Percentiles rank a stretch among this genome's conserved stretches.
phyloP scores from a whole-genome alignment of 2,113 vertebrate genomes.

The Neodontobutis hainanensis region DNA sequence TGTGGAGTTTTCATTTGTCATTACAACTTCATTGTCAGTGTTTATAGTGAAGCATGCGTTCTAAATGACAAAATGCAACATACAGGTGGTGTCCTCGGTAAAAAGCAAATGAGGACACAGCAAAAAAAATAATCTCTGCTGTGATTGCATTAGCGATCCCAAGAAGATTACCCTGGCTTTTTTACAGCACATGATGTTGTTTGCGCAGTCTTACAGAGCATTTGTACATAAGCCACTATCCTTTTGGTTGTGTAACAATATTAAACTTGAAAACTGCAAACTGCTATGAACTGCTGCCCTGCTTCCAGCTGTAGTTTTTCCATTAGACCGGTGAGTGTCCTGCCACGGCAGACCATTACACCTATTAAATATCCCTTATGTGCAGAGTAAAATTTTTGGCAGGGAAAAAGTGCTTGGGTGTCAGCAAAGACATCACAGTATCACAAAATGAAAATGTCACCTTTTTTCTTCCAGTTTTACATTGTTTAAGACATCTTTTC shows the following conservation, averaged over 20 bases:
- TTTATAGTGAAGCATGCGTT: no score
- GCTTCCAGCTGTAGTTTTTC: neutral
- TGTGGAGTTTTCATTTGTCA: no score
- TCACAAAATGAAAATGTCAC: neutral
- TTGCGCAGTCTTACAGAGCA: neutral
- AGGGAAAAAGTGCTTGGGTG: neutral
- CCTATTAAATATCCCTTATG: constrained; percentile 11
- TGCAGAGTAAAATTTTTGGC: constrained; percentile 1
- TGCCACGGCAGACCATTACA: constrained; percentile 6
- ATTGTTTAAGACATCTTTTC: neutral
- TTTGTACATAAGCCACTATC: neutral
- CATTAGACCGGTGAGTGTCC: neutral
- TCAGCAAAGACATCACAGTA: neutral
- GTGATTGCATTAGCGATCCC: constrained; percentile 27
- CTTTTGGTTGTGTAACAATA: neutral
- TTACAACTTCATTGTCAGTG: no score
- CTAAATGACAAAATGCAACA: neutral
- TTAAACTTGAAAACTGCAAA: constrained; percentile 7
- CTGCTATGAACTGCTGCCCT: neutral
- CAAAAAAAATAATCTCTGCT: constrained; percentile 20
- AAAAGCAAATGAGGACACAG: constrained; percentile 14
- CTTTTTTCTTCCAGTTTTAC: neutral
- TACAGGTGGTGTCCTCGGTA: neutral
- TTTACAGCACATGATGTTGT: neutral
- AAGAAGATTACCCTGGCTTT: constrained; percentile 17